These are phyloP conservation scores for Leptinotarsa haldemani DNA, from an alignment of 2,888 invertebrate species.

Conservation along the genomic window DNA sequence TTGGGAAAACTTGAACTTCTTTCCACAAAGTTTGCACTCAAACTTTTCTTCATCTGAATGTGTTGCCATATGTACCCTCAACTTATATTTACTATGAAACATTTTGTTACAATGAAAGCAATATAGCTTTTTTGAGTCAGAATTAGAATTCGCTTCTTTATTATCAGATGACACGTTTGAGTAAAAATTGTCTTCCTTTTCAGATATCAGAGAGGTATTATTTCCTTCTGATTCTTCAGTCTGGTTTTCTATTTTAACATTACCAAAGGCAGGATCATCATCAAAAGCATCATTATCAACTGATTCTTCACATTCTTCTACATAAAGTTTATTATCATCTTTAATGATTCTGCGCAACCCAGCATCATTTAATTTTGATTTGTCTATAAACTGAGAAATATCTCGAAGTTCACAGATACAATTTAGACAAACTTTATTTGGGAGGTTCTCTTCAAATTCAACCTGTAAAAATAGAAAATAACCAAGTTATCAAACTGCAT, in stretches of 20 bases:
- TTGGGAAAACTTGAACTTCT: conserved; percentile 42
- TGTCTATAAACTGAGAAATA: conserved; percentile 19
- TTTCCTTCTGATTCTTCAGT: not conserved
- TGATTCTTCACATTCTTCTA: not conserved
- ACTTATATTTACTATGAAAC: conserved; percentile 33
- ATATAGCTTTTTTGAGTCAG: conserved; percentile 29
- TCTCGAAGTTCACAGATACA: conserved; percentile 29
- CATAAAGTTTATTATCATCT: not conserved
- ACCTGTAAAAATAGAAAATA: not conserved
- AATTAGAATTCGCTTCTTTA: conserved; percentile 25
- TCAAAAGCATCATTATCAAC: not conserved
- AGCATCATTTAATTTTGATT: conserved; percentile 22
- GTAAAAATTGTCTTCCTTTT: not conserved
- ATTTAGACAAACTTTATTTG: conserved; percentile 22
- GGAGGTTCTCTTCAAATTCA: not conserved
- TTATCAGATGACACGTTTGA: conserved; percentile 28
- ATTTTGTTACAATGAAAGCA: conserved; percentile 37
- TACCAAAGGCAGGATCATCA: not conserved
- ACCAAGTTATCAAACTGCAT: too few relatives aligned
- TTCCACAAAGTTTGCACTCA: conserved; percentile 43
- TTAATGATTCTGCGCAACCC: not conserved
- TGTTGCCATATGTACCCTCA: conserved; percentile 37
- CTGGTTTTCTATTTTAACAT: not conserved
- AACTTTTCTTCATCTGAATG: conserved; percentile 37
- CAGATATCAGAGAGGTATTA: not conserved